Conservation (phyloP, 2,888 invertebrate genomes). For the Melanargia galathea region DNA sequence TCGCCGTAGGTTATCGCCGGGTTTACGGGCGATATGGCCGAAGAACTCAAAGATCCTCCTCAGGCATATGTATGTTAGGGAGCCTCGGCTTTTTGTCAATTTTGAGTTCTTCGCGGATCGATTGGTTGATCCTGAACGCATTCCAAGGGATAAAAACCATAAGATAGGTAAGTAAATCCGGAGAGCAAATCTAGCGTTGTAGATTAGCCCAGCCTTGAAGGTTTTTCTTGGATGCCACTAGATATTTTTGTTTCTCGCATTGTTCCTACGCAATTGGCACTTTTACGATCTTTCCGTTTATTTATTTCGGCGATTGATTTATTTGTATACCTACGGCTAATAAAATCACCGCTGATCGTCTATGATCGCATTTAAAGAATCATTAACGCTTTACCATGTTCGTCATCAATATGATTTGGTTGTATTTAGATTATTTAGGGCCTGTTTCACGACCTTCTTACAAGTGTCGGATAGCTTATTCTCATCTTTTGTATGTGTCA, state of each 20-base stretch:
- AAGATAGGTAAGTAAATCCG: too few species aligned
- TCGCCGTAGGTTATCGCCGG: too few species aligned
- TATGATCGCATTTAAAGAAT: not conserved
- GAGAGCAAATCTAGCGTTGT: too few species aligned
- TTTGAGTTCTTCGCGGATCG: too few species aligned
- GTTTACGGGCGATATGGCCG: too few species aligned
- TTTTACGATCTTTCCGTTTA: slow-evolving; percentile 29
- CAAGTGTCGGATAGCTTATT: too few species aligned
- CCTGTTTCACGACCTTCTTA: not conserved
- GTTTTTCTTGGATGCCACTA: not conserved
- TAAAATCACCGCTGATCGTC: not conserved
- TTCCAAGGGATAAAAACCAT: too few species aligned
- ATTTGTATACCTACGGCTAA: slow-evolving; percentile 5
- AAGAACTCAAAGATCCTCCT: too few species aligned
- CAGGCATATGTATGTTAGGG: too few species aligned
- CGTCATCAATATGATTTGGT: not conserved
- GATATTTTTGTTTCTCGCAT: slow-evolving; percentile 27
- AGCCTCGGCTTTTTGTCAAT: too few species aligned
- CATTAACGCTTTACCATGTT: not conserved
- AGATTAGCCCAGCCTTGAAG: slow-evolving; percentile 1
- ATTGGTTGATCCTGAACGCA: too few species aligned
- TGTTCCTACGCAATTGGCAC: slow-evolving; percentile 27
- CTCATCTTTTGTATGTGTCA: too few species aligned
- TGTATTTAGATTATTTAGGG: not conserved
- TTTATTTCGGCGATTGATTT: slow-evolving; percentile 21